Percentiles rank a stretch among this genome's conserved stretches.
phyloP scores from a whole-genome alignment of 1,140 invertebrate species.

The Fopius arisanus region DNA sequence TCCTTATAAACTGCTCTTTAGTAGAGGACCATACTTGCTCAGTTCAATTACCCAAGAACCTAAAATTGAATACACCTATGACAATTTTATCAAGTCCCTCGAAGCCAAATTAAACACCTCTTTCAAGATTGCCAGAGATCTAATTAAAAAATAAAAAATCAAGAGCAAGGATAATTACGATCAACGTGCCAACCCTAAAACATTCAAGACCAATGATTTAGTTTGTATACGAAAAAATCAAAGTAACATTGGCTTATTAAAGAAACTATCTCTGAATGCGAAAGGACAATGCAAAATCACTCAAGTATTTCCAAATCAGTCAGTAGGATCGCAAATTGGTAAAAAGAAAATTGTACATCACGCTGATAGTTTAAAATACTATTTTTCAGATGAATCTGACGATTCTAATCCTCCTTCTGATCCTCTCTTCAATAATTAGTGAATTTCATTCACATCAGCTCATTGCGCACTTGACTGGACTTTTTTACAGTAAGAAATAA shows the following conservation, averaged over 20 bases:
- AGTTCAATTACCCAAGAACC: not conserved
- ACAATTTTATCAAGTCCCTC: constrained; percentile 44
- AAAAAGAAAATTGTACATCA: constrained; percentile 32
- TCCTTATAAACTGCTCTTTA: not conserved
- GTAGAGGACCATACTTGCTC: not conserved
- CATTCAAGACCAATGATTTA: not conserved
- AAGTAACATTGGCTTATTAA: not conserved
- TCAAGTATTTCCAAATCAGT: constrained; percentile 47
- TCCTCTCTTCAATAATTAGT: not conserved
- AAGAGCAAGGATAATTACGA: constrained; percentile 16
- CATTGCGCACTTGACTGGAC: constrained; percentile 15
- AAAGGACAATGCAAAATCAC: constrained; percentile 48
- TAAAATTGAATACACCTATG: constrained; percentile 40
- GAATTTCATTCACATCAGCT: not conserved
- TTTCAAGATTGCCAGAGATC: not conserved
- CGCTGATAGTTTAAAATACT: constrained; percentile 36
- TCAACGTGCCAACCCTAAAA: not conserved
- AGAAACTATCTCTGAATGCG: constrained; percentile 26
- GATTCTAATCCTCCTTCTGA: constrained; percentile 21
- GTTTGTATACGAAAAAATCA: constrained; percentile 2
- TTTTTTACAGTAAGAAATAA: constrained; percentile 36
- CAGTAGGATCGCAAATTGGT: constrained; percentile 25
- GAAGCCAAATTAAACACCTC: constrained; percentile 46
- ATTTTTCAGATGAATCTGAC: constrained; percentile 26
- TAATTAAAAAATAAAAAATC: not conserved